phyloP scores from a whole-genome alignment of 2,113 vertebrate species.

The Aegotheles bennettii region DNA sequence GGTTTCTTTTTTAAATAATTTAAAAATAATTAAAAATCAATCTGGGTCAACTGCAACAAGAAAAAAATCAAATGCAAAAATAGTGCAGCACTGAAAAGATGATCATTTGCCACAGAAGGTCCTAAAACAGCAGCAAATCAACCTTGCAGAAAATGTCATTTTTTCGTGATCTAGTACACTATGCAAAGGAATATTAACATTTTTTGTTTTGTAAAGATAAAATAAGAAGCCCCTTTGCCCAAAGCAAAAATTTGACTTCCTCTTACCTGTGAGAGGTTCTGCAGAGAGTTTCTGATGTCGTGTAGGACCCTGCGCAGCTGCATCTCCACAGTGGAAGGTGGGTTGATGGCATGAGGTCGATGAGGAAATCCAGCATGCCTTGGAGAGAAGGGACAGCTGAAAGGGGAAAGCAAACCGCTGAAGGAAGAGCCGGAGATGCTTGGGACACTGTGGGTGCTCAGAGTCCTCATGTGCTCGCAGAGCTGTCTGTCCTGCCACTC shows the following conservation, averaged over 20 bases:
- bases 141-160: background rate
- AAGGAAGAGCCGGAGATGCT: conserved; percentile 69
- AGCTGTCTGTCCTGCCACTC: conserved; percentile 78
- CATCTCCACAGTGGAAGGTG: conserved; percentile 87
- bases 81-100: background rate
- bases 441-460: conserved; percentile 88
- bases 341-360: conserved; percentile 39
- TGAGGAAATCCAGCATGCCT: conserved; percentile 56
- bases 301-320: conserved; percentile 92
- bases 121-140: background rate
- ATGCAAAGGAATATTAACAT: background rate
- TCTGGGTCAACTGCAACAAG: background rate
- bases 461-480: conserved; percentile 67
- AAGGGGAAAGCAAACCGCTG: conserved; percentile 36
- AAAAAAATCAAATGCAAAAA: background rate
- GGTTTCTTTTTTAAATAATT: too few species aligned
- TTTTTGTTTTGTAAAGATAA: background rate
- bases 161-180: background rate
- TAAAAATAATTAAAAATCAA: background rate
- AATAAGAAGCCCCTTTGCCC: background rate
- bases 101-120: background rate
- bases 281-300: conserved; percentile 89
- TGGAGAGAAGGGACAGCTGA: conserved; percentile 63
- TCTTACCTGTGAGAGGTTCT: conserved; percentile 88
- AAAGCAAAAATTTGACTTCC: background rate